Evolutionary conservation across 2,888 invertebrate genomes (phyloP).

Genomic region (Lypha dubia): DNA sequence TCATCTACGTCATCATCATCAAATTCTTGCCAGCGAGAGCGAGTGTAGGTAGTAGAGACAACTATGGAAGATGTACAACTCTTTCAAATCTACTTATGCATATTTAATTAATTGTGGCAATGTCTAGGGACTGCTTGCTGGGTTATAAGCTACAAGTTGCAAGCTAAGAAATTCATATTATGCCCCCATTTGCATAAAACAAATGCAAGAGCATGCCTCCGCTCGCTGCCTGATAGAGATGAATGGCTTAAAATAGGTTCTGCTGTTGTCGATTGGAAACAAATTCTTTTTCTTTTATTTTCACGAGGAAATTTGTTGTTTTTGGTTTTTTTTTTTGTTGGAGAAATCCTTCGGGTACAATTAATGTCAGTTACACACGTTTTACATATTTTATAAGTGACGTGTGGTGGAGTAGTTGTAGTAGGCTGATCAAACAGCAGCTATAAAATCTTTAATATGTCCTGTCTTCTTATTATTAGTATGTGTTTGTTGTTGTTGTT

Average conservation of each 20-base stretch:
- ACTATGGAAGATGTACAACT: conserved; percentile 32
- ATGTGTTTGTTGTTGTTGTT: conserved; percentile 1
- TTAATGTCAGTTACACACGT: conserved; percentile 73
- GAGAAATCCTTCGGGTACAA: conserved; percentile 68
- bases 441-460: conserved; percentile 70
- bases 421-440: conserved; percentile 53
- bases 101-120: conserved; percentile 78
- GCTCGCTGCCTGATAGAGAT: not conserved
- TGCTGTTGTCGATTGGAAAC: conserved; percentile 53
- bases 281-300: conserved; percentile 42
- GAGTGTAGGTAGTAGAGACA: not conserved
- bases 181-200: conserved; percentile 65
- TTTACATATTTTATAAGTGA: conserved; percentile 71
- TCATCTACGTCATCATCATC: no score
- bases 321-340: conserved; percentile 53
- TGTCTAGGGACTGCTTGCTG: conserved; percentile 75
- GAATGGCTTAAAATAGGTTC: conserved; percentile 65
- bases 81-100: conserved; percentile 71
- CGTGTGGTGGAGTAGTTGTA: conserved; percentile 35
- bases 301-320: conserved; percentile 48
- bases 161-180: conserved; percentile 51
- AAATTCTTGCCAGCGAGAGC: not conserved
- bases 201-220: conserved; percentile 10
- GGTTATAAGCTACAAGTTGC: conserved; percentile 70
- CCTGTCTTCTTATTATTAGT: conserved; percentile 62